phyloP scores from a whole-genome alignment of 2,888 invertebrate genomes.

The Synergus umbraculus region DNA sequence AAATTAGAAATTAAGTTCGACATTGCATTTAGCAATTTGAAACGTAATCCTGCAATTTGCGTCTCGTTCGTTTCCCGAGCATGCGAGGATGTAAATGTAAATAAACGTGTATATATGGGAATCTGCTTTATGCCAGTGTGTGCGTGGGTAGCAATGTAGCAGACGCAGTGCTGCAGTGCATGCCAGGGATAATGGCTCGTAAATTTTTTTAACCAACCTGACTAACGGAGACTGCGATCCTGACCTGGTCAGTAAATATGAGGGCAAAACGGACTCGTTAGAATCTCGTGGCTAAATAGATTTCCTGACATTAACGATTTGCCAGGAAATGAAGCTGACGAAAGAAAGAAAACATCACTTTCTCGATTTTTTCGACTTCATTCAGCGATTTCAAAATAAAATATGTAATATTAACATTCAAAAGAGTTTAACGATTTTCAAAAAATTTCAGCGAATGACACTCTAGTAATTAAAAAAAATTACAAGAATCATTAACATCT shows the following conservation, averaged over 20 bases:
- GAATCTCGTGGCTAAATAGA: conserved; percentile 2
- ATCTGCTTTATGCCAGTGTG: not conserved
- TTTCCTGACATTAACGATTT: conserved; percentile 17
- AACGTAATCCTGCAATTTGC: conserved; percentile 3
- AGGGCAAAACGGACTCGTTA: conserved; percentile 17
- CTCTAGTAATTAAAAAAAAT: not conserved
- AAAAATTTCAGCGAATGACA: too few species aligned
- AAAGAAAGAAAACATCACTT: not conserved
- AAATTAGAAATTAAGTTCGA: conserved; percentile 16
- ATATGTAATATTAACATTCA: too few species aligned
- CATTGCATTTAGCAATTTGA: conserved; percentile 1
- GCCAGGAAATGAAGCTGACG: not conserved
- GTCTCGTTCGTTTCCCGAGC: conserved; percentile 1
- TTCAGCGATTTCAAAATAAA: not conserved
- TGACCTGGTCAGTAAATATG: conserved; percentile 21
- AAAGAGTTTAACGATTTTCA: too few species aligned
- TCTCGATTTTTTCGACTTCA: not conserved
- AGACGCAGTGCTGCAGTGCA: not conserved
- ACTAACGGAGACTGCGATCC: conserved; percentile 1
- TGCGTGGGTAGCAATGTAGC: not conserved
- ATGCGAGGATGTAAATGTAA: conserved; percentile 3
- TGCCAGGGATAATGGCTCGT: conserved; percentile 13
- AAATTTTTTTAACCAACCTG: conserved; percentile 4
- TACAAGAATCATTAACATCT: not conserved
- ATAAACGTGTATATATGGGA: not conserved